Base-by-base conservation (phyloP, 2,797 vertebrate species). In the Sebastes diploproa region DNA sequence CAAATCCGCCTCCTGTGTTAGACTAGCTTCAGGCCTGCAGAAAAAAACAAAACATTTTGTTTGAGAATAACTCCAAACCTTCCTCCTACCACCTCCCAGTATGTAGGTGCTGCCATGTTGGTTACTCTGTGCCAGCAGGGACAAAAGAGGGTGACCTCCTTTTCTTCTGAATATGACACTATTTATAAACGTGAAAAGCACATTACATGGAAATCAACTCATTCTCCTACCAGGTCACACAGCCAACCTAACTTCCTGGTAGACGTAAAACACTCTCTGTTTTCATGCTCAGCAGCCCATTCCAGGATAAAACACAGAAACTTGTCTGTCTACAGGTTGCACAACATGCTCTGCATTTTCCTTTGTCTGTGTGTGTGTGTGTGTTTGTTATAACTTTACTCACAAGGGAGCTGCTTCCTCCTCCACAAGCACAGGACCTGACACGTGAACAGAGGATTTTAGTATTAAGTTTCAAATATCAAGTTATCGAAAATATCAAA, bases 361-460 rank as follows among this genome's bases (percentile, higher is more conserved):
- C 34, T 46, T 56, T 42, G 54, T 16, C 16, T 32, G n/a, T 36
- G 56, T 27, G 34, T 56, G 6, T 25, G 65, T 50, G 71, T 36
- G 46, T 27, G 66, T 50, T 23, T 79, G 56, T 71, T 75, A 6
- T 61, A 62, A n/a, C 54, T 36, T 6, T 75, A 94, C 95, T 93
- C 77, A 95, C 95, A 2, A 60, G 20, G n/a, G 42, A 62, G 13
- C 61, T 3, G 29, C 58, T 67, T 86, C 85, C 32, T 86, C 72
- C 2, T 56, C 55, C 10, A 32, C 59, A 14, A 23, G 22, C 23
- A 52, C 80, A 22, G 75, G 73, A 83, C 62, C 94, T 93, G 80
- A 63, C 61, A 84, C 14, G 27, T 14, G 78, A 81, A 25, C 65
- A 81, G 8, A 58, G 59, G 29, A 50, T 50, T 29, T 29, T 32